phyloP scores from a whole-genome alignment of 2,888 invertebrate species.

The Coelopa pilipes region DNA sequence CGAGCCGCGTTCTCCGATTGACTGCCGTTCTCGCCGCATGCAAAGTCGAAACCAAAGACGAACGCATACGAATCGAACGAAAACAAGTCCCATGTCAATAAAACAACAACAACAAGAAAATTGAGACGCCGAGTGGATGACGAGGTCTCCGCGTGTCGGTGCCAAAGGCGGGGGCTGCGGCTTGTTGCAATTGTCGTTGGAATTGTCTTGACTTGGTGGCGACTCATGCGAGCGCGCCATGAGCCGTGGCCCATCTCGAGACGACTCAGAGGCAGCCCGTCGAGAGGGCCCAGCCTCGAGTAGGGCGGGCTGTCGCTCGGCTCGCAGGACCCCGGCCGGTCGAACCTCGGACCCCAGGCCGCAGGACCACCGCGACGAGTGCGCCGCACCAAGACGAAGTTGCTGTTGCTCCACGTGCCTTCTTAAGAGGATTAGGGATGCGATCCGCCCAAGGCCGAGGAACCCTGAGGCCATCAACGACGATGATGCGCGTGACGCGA shows the following conservation, averaged over 20 bases:
- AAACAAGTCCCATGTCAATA: not conserved
- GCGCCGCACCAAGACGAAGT: no score
- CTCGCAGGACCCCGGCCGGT: no score
- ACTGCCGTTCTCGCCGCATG: not conserved
- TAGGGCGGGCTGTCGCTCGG: no score
- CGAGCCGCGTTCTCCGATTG: not conserved
- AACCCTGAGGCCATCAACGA: no score
- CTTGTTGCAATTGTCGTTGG: conserved; percentile 3
- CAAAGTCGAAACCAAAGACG: not conserved
- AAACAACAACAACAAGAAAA: not conserved
- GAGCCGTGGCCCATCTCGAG: conserved; percentile 24
- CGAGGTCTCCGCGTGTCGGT: no score
- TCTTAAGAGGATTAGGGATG: no score
- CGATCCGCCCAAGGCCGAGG: no score
- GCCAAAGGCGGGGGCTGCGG: no score
- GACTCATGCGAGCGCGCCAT: conserved; percentile 19
- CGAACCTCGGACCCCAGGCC: no score
- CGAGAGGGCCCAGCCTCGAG: not conserved
- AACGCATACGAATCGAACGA: not conserved
- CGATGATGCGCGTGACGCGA: no score
- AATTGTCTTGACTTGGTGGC: conserved; percentile 28
- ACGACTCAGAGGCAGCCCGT: conserved; percentile 22
- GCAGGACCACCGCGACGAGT: no score
- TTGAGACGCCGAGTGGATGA: not conserved
- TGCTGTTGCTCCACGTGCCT: no score